Percentiles rank a stretch among this genome's conserved stretches.
Conservation (phyloP, 2,797 vertebrate genomes). For the Sebastes oblongus region DNA sequence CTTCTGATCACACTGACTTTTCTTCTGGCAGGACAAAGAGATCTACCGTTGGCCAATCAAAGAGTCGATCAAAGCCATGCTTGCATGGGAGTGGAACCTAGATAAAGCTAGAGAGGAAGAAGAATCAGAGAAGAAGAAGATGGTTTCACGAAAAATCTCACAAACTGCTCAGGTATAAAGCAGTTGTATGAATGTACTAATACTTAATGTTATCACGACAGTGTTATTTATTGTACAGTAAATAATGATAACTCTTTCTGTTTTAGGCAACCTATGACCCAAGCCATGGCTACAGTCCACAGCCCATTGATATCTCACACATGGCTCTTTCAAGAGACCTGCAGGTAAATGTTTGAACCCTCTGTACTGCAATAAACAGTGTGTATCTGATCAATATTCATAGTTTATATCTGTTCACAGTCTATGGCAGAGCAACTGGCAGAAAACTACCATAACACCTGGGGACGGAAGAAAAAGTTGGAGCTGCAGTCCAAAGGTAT, state of each 20-base stretch:
- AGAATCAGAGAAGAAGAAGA: conserved; percentile 89
- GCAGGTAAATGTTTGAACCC: conserved; percentile 73
- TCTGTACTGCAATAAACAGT: background rate
- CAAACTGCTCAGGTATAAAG: conserved; percentile 89
- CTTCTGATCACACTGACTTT: background rate
- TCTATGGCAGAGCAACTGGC: conserved; percentile 96
- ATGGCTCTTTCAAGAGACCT: conserved; percentile 92
- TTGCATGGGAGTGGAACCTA: conserved; percentile 96
- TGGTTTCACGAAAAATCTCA: conserved; percentile 88
- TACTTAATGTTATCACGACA: background rate
- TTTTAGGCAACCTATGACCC: conserved; percentile 89
- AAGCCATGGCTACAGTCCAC: conserved; percentile 92
- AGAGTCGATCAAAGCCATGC: conserved; percentile 95
- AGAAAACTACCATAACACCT: conserved; percentile 97
- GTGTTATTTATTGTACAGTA: background rate
- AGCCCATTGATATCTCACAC: conserved; percentile 88
- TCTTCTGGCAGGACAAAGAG: conserved; percentile 90
- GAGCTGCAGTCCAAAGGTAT: conserved; percentile 93
- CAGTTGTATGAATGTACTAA: background rate
- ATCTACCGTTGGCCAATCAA: conserved; percentile 98
- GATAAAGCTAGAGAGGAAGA: conserved; percentile 95
- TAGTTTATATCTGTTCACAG: conserved; percentile 69
- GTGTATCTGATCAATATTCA: conserved; percentile 9
- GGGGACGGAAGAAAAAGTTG: conserved; percentile 96
- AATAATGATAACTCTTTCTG: conserved; percentile 12